phyloP scores from a whole-genome alignment of 2,113 vertebrate genomes.

The Mobula birostris region DNA sequence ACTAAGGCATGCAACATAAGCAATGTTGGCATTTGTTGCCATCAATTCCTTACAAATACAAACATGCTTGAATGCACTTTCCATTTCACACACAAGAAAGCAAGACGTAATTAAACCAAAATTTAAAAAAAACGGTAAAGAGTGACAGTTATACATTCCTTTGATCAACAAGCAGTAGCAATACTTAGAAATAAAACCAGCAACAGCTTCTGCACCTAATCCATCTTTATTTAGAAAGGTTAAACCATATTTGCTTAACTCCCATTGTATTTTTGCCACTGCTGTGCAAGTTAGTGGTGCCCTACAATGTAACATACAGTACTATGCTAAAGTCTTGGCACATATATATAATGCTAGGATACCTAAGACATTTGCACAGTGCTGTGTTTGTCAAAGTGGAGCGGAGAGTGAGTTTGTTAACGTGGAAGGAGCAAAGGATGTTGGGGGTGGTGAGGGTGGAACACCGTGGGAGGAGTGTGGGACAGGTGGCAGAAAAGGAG shows the following conservation, averaged over 20 bases:
- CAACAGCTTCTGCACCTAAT: not conserved
- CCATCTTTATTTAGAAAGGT: not conserved
- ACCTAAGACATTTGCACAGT: too few relatives aligned
- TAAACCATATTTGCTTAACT: not conserved
- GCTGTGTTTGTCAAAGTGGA: too few relatives aligned
- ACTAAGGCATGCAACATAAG: slow-evolving; percentile 9
- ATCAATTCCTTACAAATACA: slow-evolving; percentile 18
- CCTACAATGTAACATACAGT: too few relatives aligned
- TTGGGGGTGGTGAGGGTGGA: too few relatives aligned
- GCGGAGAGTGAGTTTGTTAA: too few relatives aligned
- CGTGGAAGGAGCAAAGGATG: too few relatives aligned
- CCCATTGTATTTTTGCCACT: not conserved
- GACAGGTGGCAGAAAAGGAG: too few relatives aligned
- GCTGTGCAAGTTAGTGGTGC: too few relatives aligned
- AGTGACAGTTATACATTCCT: not conserved
- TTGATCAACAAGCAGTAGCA: not conserved
- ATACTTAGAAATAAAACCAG: not conserved
- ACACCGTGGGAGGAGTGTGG: too few relatives aligned
- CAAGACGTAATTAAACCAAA: slow-evolving; percentile 32
- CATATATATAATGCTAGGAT: too few relatives aligned
- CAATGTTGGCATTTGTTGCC: slow-evolving; percentile 18
- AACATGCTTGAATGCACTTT: slow-evolving; percentile 26
- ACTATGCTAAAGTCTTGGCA: too few relatives aligned
- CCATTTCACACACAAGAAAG: slow-evolving; percentile 38
- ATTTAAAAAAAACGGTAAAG: slow-evolving; percentile 1